A percentile compares a stretch with the other conserved stretches of the same genome.
These are phyloP conservation scores for Empidonax alnorum DNA, from an alignment of 2,113 vertebrate genomes.

Conservation along the genomic window DNA sequence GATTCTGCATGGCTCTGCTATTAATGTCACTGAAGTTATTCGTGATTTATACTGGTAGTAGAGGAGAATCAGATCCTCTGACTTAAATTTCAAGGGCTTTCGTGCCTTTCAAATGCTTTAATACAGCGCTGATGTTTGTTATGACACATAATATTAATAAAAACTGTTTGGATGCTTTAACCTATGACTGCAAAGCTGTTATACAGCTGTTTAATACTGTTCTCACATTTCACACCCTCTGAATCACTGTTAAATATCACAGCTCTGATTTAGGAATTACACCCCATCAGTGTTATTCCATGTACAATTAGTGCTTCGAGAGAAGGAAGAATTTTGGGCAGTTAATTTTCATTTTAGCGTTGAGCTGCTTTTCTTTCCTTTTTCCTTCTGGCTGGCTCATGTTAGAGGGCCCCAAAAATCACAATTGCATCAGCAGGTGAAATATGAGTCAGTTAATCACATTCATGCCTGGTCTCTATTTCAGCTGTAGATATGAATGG, in stretches of 20 bases:
- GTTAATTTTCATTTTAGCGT: neutral
- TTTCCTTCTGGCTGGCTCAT: neutral
- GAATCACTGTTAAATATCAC: slow-evolving; percentile 11
- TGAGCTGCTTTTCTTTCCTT: neutral
- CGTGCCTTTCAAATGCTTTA: neutral
- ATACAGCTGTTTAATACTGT: slow-evolving; percentile 7
- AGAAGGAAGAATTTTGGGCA: neutral
- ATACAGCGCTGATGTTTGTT: neutral
- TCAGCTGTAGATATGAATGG: neutral
- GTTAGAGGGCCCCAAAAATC: neutral
- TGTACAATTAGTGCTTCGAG: neutral
- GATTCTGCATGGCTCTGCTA: neutral
- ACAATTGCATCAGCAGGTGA: neutral
- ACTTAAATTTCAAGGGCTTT: slow-evolving; percentile 22
- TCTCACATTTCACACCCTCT: slow-evolving; percentile 21
- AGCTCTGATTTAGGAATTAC: neutral
- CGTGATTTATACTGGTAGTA: neutral
- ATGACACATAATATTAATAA: slow-evolving; percentile 30
- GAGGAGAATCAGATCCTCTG: slow-evolving; percentile 12
- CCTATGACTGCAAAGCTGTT: slow-evolving; percentile 42
- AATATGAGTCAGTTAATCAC: neutral
- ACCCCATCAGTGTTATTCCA: neutral
- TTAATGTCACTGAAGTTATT: slow-evolving; percentile 1
- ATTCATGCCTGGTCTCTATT: neutral
- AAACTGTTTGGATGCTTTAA: slow-evolving; percentile 50